Base-by-base conservation (phyloP, 2,888 invertebrate species). In the Panopea generosa region DNA sequence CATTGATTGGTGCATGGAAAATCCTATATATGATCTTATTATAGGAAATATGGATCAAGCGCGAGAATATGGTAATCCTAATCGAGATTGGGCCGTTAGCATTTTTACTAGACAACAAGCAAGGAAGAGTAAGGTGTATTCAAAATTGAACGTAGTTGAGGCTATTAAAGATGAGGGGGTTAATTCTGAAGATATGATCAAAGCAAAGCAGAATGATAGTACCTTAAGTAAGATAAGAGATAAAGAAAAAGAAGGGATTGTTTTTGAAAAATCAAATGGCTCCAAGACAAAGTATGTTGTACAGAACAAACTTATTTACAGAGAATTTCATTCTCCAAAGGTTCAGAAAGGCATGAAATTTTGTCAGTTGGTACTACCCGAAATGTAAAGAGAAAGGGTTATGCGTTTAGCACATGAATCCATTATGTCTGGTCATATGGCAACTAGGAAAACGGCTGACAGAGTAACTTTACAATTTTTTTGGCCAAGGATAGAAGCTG, bases 401-500 rank as follows among this genome's bases (percentile, higher is more conserved):
- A 40, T 82, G 60, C 56, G 38, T 27, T 29, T 78, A 7, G 83
- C 83, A 9, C 83, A 83, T 60, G 79, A 82, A 22, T 65, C 71
- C 18, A 68, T 72, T 11, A 43, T 82, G 53, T 49, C 59, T 14
- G 62, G 69, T 1, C 69, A 69, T 18, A 11, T 62, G 7, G 61
- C 38, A 0, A 45, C 33, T 9, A 62, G 38, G 18, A 20, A 27
- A 14, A 62, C 69, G 2, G 9, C 38, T 3, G 16, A 11, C 14
- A 69, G 27, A 45, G 24, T 69, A 1, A 11, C 63, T 9, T 59
- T 50, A 14, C 59, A 63, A n/a, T 82, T 84, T 40, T 82, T 67
- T 40, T 84, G 82, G 77, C 82, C 81, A 16, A 76, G 76, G 2
- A 33, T 71, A 0, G 29, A 52, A 9, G 61, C 69, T 16, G 72